Evolutionary conservation across 2,113 vertebrate genomes (phyloP).

Genomic region (Protobothrops flavoviridis): DNA sequence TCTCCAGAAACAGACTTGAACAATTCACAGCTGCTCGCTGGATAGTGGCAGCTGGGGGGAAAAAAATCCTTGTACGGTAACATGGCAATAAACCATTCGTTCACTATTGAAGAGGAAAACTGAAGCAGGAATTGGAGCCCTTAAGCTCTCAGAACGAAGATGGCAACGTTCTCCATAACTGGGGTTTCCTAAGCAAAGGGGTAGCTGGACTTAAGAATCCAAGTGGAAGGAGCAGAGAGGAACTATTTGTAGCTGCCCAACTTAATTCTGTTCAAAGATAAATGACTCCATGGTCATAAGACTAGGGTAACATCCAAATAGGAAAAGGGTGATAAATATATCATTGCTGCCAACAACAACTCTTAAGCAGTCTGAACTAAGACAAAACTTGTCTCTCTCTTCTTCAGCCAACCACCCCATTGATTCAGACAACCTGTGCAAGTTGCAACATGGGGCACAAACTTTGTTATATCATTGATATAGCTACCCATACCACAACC

Average conservation of each 20-base stretch:
- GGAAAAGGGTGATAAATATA: background rate
- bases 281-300: background rate
- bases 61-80: background rate
- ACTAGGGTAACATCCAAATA: background rate
- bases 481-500: background rate
- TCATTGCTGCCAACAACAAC: background rate
- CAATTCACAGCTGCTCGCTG: conserved; percentile 44
- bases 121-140: background rate
- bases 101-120: background rate
- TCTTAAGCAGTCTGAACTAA: background rate
- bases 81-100: background rate
- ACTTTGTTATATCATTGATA: background rate
- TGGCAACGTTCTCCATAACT: background rate
- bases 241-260: background rate
- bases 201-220: background rate
- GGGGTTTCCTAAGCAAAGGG: background rate
- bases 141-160: background rate
- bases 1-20: conserved; percentile 35
- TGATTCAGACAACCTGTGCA: background rate
- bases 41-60: background rate
- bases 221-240: background rate
- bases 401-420: background rate
- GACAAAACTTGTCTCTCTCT: background rate
- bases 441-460: background rate
- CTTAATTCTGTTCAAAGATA: background rate